Evolutionary conservation across 2,888 invertebrate genomes (phyloP).

Genomic region (Acanthosoma haemorrhoidale): DNA sequence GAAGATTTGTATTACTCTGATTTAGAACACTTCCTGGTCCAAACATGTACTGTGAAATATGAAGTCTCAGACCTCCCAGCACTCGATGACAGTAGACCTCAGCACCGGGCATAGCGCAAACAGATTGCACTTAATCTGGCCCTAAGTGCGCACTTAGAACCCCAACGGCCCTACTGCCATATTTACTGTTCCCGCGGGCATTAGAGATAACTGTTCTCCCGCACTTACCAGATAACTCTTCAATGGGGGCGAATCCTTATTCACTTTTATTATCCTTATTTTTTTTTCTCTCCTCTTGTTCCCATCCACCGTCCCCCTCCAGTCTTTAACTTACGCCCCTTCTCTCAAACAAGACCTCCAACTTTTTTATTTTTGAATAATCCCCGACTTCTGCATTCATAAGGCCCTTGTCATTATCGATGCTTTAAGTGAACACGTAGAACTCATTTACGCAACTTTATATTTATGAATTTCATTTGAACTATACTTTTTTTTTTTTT

Average conservation of each 20-base stretch:
- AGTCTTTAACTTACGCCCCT: too few relatives aligned
- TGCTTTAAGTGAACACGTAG: too few relatives aligned
- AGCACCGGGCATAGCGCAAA: background rate
- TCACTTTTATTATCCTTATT: slow-evolving; percentile 6
- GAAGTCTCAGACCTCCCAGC: background rate
- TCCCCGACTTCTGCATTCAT: too few relatives aligned
- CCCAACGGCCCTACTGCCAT: background rate
- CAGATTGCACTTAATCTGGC: background rate
- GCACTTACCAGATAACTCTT: background rate
- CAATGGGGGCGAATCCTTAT: background rate
- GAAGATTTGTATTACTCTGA: too few relatives aligned
- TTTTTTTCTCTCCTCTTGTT: background rate
- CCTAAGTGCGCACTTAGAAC: background rate
- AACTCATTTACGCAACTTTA: too few relatives aligned
- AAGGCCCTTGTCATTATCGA: too few relatives aligned
- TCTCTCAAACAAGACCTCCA: too few relatives aligned
- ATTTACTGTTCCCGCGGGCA: background rate
- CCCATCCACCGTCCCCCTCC: background rate
- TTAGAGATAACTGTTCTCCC: background rate
- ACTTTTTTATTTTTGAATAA: too few relatives aligned
- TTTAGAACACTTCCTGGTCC: too few relatives aligned
- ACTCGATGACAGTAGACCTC: background rate
- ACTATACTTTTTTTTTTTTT: too few relatives aligned
- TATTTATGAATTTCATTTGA: too few relatives aligned
- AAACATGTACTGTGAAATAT: too few relatives aligned